These are phyloP conservation scores for Zaprionus vittiger DNA, from an alignment of 1,140 invertebrate species.

Conservation along the genomic window DNA sequence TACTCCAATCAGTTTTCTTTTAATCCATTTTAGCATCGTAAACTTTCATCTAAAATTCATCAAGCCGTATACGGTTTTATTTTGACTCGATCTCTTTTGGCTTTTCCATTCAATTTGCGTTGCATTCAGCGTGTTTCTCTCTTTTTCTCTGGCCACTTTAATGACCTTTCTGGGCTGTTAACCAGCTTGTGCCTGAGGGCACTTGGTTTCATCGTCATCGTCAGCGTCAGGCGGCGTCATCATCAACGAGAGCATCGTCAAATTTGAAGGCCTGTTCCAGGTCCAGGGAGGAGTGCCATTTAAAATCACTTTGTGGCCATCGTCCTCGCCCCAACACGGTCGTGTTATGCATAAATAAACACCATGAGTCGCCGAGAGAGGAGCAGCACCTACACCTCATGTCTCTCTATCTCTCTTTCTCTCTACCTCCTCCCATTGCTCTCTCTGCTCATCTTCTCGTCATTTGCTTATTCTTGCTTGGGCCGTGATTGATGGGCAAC, in stretches of 20 bases:
- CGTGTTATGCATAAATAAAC: constrained; percentile 69
- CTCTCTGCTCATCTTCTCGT: background rate
- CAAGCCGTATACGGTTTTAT: background rate
- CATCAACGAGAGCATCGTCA: constrained; percentile 53
- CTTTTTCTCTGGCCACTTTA: constrained; percentile 25
- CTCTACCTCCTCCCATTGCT: background rate
- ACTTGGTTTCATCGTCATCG: constrained; percentile 20
- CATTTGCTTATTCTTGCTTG: constrained; percentile 51
- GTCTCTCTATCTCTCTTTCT: background rate
- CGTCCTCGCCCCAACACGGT: background rate
- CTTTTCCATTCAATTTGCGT: constrained; percentile 24
- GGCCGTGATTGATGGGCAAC: constrained; percentile 56
- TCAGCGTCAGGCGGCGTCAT: constrained; percentile 21
- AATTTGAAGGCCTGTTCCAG: constrained; percentile 43
- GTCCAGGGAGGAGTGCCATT: constrained; percentile 30
- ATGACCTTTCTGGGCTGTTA: constrained; percentile 26
- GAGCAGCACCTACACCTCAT: constrained; percentile 7
- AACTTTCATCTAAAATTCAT: constrained; percentile 11
- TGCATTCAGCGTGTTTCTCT: background rate
- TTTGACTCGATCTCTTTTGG: background rate
- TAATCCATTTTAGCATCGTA: background rate
- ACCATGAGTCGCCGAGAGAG: constrained; percentile 2
- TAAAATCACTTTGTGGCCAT: constrained; percentile 62
- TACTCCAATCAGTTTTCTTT: constrained; percentile 2
- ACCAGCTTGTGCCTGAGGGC: constrained; percentile 18